Evolutionary conservation across 92 coral and sea anemone genomes (phyloP).

Genomic region (Desmophyllum pertusum): DNA sequence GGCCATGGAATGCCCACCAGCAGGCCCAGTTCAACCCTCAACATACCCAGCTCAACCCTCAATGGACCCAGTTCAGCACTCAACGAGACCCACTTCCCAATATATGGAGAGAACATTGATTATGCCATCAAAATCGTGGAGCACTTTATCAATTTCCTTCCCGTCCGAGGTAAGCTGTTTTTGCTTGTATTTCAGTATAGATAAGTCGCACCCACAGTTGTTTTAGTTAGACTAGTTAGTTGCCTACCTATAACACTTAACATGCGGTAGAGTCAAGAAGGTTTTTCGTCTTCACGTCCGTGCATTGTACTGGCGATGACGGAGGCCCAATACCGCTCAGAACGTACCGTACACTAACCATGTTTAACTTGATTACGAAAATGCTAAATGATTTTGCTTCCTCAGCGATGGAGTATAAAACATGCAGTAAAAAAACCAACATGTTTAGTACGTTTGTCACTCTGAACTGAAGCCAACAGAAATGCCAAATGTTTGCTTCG

Average conservation of each 20-base stretch:
- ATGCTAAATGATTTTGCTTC: not conserved
- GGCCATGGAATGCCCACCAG: not conserved
- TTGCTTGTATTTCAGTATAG: too few species aligned
- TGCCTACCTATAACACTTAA: not conserved
- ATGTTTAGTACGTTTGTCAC: not conserved
- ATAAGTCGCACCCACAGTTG: not conserved
- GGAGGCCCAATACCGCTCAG: not conserved
- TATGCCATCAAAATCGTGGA: slow-evolving; percentile 73
- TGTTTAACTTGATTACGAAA: too few species aligned
- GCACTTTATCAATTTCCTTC: slow-evolving; percentile 64
- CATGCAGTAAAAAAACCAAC: not conserved
- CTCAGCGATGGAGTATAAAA: not conserved
- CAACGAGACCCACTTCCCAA: slow-evolving; percentile 29
- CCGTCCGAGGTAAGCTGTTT: slow-evolving; percentile 52
- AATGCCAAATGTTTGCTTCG: not conserved
- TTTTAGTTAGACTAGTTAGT: not conserved
- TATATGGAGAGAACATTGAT: slow-evolving; percentile 62
- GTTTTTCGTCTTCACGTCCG: not conserved
- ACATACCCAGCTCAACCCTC: slow-evolving; percentile 22
- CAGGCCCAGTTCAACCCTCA: slow-evolving; percentile 43
- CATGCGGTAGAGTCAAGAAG: not conserved
- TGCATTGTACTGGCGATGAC: too few species aligned
- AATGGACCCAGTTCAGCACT: slow-evolving; percentile 13
- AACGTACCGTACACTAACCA: too few species aligned
- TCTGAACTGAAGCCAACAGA: not conserved